Percentiles rank a stretch among this genome's conserved stretches.
Conservation (phyloP, 2,113 vertebrate genomes). For the Oreochromis tanganicae region DNA sequence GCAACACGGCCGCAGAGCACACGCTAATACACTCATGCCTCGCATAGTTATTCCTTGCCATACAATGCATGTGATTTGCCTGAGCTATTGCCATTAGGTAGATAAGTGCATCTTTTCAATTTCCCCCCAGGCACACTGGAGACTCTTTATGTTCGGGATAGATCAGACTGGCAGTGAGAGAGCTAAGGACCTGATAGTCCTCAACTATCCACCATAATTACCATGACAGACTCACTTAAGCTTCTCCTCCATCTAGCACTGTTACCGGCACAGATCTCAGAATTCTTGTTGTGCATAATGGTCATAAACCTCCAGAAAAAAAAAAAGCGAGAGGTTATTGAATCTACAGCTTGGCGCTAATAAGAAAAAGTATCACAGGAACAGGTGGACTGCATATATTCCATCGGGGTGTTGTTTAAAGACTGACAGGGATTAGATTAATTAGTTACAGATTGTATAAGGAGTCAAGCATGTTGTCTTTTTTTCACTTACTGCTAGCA, state of each 20-base stretch:
- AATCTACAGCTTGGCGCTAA: slow-evolving; percentile 8
- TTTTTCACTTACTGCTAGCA: slow-evolving; percentile 1
- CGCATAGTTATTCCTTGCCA: slow-evolving; percentile 37
- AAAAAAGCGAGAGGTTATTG: not conserved
- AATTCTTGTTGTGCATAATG: slow-evolving; percentile 47
- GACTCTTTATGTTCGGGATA: slow-evolving; percentile 54
- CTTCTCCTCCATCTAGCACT: slow-evolving; percentile 52
- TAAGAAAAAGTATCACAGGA: slow-evolving; percentile 31
- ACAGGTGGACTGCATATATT: slow-evolving; percentile 16
- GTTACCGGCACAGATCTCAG: slow-evolving; percentile 51
- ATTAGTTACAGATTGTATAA: slow-evolving; percentile 41
- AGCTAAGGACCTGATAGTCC: slow-evolving; percentile 58
- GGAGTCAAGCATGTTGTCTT: slow-evolving; percentile 29
- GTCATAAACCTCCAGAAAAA: not conserved
- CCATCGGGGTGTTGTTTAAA: slow-evolving; percentile 30
- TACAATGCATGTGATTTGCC: slow-evolving; percentile 59
- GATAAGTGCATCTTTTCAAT: slow-evolving; percentile 66
- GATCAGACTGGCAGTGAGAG: slow-evolving; percentile 43
- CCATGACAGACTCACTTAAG: slow-evolving; percentile 68
- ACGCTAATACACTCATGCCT: not conserved
- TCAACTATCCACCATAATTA: slow-evolving; percentile 63
- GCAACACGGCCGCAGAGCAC: slow-evolving; percentile 7
- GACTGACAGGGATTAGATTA: slow-evolving; percentile 47
- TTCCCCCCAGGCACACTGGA: slow-evolving; percentile 49
- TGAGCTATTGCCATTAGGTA: slow-evolving; percentile 57